Conservation (phyloP, 2,888 invertebrate genomes). For the Caenorhabditis sp. region DNA sequence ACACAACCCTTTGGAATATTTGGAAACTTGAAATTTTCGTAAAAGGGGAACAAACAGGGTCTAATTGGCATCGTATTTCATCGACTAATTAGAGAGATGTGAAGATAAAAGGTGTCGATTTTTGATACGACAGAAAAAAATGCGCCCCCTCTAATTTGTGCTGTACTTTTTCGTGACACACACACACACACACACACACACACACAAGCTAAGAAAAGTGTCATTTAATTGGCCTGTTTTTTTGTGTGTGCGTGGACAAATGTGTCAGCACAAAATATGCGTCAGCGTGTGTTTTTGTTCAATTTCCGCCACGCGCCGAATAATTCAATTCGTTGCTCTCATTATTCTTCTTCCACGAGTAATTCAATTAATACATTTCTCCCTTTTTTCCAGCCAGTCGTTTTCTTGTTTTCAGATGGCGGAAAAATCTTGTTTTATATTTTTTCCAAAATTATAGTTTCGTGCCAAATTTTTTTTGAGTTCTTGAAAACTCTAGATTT, state of each 20-base stretch:
- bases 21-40: neutral
- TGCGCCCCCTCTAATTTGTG: neutral
- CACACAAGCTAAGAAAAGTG: neutral
- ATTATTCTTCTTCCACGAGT: neutral
- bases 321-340: constrained; percentile 1
- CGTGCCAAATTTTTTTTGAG: no score
- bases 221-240: neutral
- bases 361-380: neutral
- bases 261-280: no score
- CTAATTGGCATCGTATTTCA: neutral
- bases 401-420: neutral
- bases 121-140: neutral
- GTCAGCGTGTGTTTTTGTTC: neutral
- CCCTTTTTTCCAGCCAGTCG: neutral
- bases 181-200: neutral
- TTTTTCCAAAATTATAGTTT: no score
- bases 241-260: neutral
- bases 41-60: neutral
- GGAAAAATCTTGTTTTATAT: no score
- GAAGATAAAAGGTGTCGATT: neutral
- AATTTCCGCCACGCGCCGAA: no score
- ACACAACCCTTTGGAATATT: no score
- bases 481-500: no score
- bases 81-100: neutral
- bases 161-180: neutral